Conservation (phyloP, 2,888 invertebrate species). For the Isoperla grammatica region DNA sequence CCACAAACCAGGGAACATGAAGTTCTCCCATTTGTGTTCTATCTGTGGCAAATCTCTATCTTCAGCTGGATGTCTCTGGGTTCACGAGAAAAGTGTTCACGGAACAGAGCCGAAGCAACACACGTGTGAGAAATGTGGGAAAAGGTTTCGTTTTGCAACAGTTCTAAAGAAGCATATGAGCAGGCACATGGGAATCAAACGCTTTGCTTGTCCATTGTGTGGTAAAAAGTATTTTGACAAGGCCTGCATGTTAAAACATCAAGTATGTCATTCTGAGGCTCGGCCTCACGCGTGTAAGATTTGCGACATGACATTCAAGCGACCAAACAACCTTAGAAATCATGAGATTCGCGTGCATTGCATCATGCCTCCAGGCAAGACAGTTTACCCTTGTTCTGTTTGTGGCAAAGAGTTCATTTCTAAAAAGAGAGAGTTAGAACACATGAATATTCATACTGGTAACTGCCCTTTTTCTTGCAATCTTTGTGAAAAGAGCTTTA, state of each 20-base stretch:
- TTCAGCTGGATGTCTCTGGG: not conserved
- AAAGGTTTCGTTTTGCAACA: not conserved
- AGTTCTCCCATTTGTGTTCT: not conserved
- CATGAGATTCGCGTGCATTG: not conserved
- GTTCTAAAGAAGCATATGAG: not conserved
- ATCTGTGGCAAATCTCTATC: not conserved
- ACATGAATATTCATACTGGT: conserved; percentile 1
- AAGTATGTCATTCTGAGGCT: not conserved
- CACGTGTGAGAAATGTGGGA: not conserved
- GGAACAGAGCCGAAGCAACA: not conserved
- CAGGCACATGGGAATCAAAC: too few relatives aligned
- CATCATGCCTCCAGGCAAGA: too few relatives aligned
- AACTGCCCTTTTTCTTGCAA: not conserved
- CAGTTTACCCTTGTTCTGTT: too few relatives aligned
- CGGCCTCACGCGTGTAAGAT: not conserved
- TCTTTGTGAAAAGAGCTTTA: too few relatives aligned
- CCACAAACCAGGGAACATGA: not conserved
- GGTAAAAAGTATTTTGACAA: too few relatives aligned
- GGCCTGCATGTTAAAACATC: too few relatives aligned
- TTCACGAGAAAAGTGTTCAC: not conserved
- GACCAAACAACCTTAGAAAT: not conserved
- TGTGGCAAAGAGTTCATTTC: too few relatives aligned
- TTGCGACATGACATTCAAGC: not conserved
- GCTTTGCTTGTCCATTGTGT: too few relatives aligned
- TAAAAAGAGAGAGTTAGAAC: not conserved